Base-by-base conservation (phyloP, 2,113 vertebrate species). In the Salvelinus sp. region DNA sequence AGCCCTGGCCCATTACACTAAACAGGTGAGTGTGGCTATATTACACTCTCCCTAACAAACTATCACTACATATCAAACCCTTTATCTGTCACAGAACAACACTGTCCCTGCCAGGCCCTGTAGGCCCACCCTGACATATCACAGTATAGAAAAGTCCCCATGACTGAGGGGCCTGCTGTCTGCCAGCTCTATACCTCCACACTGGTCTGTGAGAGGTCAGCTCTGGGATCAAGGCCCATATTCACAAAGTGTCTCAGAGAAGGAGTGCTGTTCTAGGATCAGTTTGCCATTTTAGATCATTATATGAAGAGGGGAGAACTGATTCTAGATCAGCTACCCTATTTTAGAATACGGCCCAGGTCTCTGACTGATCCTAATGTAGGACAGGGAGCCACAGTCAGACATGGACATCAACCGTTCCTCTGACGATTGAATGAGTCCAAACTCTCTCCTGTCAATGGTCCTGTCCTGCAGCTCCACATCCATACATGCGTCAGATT, bases 401-500 rank as follows among this genome's bases (percentile, higher is more conserved):
- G 38, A 44, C 38, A 44, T 44, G 9, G 38, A n/a, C 30, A 20
- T 5, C 16, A 30, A 33, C 30, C 6, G 30, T 14, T 66, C 64
- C 64, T 66, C 64, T 18, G 64, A 13, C 6, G 12, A 16, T 13
- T 2, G 23, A 16, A 23, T 66, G 64, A 28, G 13, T 13, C n/a
- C 22, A 27, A 16, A 38, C 20, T 33, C 9, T 25, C 68, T 23
- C 44, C 68, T 23, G 1, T 14, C 68, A 9, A 0, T 16, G 48
- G 57, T 72, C 30, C 9, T 77, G 66, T 75, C 54, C 77, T 70
- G 77, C 44, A 73, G 72, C 75, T 74, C 67, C 60, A 72, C 73
- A 75, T 77, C 85, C 78, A 74, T 82, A 80, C 80, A 84, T 76
- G 74, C 80, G 82, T 82, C 88, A 85, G 70, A 89, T 87, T 84